Evolutionary conservation across 2,888 invertebrate genomes (phyloP), one percentile per base, ranked within the genome.

Genomic region (Orthonevra nobilis): DNA sequence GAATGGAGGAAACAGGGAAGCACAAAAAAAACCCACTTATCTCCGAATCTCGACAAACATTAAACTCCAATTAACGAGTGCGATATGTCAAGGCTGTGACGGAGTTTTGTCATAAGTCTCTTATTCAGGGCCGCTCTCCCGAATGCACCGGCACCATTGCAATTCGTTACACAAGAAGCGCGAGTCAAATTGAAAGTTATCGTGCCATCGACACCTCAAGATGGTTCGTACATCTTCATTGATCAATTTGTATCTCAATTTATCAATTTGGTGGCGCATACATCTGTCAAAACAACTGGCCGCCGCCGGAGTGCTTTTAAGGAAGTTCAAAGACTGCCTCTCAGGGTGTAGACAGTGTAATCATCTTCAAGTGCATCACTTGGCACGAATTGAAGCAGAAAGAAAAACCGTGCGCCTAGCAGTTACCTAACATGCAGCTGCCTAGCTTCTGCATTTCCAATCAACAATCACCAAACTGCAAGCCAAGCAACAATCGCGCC

Each of bases 331-430:
- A 36, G 26, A 54, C 34, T 52, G 26, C 20, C 40, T 54, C 36
- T 15, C 32, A 20, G 40, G 9, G 64, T 36, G 17, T 28, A 2
- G 15, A n/a, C 34, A 2, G 6, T 23, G 36, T 10, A 32, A 54
- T 52, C 73, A 46, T 79, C 79, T 56, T 79, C 79, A 73, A 73
- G 79, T 79, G 73, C 79, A 79, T 79, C 77, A 56, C 64, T 61
- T 66, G 23, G 60, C 66, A 61, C 66, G 79, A 72, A 66, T 34
- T 66, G 54, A 79, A 56, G 60, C 54, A 36, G 20, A 50, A 54
- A 64, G 7, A 6, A 15, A 32, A 26, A 17, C n/a, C 14, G 42
- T 52, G 30, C 44, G 42, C 66, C 61, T 15, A 58, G 10, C 17
- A 32, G 48, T 73, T 73, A 68, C 61, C 73, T 64, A 73, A 73